Base-by-base conservation (phyloP, 2,113 vertebrate genomes). In the Mobula hypostoma region DNA sequence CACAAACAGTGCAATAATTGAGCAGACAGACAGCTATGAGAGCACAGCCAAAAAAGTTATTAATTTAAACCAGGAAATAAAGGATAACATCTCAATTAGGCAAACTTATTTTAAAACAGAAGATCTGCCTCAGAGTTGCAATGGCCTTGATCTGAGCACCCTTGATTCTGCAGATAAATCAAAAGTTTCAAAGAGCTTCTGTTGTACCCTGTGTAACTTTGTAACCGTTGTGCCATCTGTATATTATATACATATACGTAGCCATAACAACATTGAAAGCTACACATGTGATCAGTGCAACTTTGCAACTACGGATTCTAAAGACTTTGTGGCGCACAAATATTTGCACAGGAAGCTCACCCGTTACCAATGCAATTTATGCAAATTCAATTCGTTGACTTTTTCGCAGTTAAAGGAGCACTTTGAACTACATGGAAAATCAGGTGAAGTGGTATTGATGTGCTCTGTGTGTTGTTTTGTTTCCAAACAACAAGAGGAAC, bases 341-440 rank as follows among this genome's bases (percentile, higher is more conserved):
- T 72, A 74, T 93, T 76, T 74, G 70, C 91, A 93, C 70, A 93
- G 70, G 94, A 98, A 97, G 0, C 96, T 97, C 66, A 98, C 97
- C 0, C 98, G 97, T 94, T 99, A 99, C 94, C 98, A 99, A 94
- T 99, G 99, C 94, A 98, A 98, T 95, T 97, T 99, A 1, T 99
- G 99, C 94, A 98, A 97, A 83, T 98, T 97, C 93, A 95, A 98
- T 0, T 98, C 98, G 0, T 97, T 98, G 0, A 98, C 98, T 0
- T 97, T 99, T 82, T 94, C 96, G 2, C 96, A 96, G 40, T 96
- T 99, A n/a, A 98, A 97, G 94, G 98, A 98, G 85, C 98, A 99
- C 94, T 96, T 99, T 94, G 97, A 97, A 94, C 97, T 97, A 94
- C 99, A 99, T 2, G 97, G 98, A 7, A 98, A 98, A 94, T 97